Evolutionary conservation across 2,888 invertebrate genomes (phyloP).

Genomic region (Catocala nupta): DNA sequence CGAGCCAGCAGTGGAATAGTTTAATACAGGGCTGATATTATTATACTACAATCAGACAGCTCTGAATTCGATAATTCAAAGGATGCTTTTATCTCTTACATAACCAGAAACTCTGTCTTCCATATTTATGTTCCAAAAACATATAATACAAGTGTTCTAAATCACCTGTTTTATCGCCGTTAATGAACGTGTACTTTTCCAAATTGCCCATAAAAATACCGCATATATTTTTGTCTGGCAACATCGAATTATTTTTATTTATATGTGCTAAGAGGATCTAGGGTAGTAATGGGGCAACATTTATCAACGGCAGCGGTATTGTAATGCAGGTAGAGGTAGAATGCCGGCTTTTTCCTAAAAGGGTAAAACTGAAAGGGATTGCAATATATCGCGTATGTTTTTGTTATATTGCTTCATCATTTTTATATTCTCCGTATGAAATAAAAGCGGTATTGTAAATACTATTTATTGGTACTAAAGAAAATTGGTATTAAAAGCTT

Average conservation of each 20-base stretch:
- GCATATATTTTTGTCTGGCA: constrained; percentile 23
- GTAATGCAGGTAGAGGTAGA: constrained; percentile 17
- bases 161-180: constrained; percentile 8
- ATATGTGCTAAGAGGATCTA: constrained; percentile 44
- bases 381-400: background rate
- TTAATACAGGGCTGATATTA: too few relatives aligned
- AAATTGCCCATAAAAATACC: constrained; percentile 37
- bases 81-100: too few relatives aligned
- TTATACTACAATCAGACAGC: too few relatives aligned
- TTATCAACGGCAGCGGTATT: constrained; percentile 49
- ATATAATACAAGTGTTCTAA: background rate
- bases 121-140: constrained; percentile 2
- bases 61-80: too few relatives aligned
- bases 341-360: constrained; percentile 6
- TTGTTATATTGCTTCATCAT: background rate
- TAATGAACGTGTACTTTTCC: constrained; percentile 20
- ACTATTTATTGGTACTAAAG: too few relatives aligned
- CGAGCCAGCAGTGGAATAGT: too few relatives aligned
- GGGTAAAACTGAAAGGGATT: constrained; percentile 2
- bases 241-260: constrained; percentile 62
- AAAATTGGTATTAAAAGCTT: too few relatives aligned
- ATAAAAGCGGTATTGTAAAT: too few relatives aligned
- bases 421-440: background rate
- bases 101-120: too few relatives aligned
- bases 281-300: constrained; percentile 54